phyloP scores from a whole-genome alignment of 1,140 invertebrate species.

The Drosophila virilis region DNA sequence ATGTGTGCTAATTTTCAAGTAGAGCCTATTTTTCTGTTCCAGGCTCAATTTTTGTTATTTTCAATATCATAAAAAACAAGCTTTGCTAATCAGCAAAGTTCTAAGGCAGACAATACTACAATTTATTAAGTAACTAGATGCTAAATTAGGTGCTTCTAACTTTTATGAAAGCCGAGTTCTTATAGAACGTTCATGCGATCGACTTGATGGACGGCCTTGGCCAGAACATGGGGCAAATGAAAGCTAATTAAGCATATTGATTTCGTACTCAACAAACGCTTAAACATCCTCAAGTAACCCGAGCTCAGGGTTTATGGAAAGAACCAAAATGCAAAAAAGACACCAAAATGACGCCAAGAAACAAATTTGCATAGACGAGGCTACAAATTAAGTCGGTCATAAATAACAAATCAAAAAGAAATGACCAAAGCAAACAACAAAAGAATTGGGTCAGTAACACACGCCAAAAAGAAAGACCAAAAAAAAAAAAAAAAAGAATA shows the following conservation, averaged over 20 bases:
- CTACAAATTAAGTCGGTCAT: slow-evolving; percentile 76
- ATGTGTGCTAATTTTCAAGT: too few relatives aligned
- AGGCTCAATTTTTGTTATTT: too few relatives aligned
- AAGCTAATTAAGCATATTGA: neutral
- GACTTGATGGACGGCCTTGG: neutral
- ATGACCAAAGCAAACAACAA: slow-evolving; percentile 67
- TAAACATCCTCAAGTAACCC: neutral
- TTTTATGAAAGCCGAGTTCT: too few relatives aligned
- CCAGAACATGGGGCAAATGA: neutral
- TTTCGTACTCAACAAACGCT: neutral
- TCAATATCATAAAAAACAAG: too few relatives aligned
- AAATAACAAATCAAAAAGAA: slow-evolving; percentile 80
- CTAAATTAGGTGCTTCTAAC: too few relatives aligned
- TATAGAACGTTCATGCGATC: too few relatives aligned
- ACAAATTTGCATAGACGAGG: slow-evolving; percentile 69
- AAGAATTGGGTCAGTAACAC: slow-evolving; percentile 82
- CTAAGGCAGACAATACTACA: too few relatives aligned
- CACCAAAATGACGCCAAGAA: neutral
- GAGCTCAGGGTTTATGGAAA: neutral
- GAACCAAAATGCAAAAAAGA: slow-evolving; percentile 3
- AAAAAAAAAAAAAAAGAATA: slow-evolving; percentile 37
- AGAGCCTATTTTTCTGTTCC: too few relatives aligned
- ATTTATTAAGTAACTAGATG: too few relatives aligned
- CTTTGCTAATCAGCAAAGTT: too few relatives aligned
- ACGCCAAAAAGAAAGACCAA: slow-evolving; percentile 60